A percentile compares a stretch with the other conserved stretches of the same genome.
These are phyloP conservation scores for Sylvicapra grimmia DNA, from an alignment of 2,113 vertebrate species.

Conservation along the genomic window DNA sequence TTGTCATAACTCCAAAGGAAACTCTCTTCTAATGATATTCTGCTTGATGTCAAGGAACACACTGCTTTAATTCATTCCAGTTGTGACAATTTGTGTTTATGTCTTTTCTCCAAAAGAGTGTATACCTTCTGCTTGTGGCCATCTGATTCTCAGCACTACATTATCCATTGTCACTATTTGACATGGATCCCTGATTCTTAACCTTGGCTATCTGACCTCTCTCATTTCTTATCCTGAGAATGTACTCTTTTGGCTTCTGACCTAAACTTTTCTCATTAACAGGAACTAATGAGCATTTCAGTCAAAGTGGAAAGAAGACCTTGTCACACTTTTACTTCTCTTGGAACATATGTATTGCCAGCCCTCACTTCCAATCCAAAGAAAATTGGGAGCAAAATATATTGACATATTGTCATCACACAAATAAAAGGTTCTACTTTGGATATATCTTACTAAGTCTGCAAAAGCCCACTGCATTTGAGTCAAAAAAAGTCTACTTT, in stretches of 20 bases:
- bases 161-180: background rate
- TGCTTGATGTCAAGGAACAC: background rate
- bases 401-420: background rate
- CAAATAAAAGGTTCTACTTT: background rate
- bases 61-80: background rate
- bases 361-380: background rate
- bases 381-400: background rate
- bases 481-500: background rate
- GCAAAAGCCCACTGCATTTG: background rate
- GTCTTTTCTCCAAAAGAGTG: background rate
- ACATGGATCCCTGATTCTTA: background rate
- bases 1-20: background rate
- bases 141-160: background rate
- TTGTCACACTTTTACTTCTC: background rate
- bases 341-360: background rate
- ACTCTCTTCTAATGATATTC: background rate
- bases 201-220: background rate
- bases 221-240: background rate
- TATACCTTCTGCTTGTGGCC: background rate
- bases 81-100: background rate
- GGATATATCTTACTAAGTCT: background rate
- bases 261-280: slow-evolving; percentile 40
- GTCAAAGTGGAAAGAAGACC: slow-evolving; percentile 26
- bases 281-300: slow-evolving; percentile 13
- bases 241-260: slow-evolving; percentile 13